These are phyloP conservation scores for Synanthedon andrenaeformis DNA, from an alignment of 2,888 invertebrate species.

Conservation along the genomic window DNA sequence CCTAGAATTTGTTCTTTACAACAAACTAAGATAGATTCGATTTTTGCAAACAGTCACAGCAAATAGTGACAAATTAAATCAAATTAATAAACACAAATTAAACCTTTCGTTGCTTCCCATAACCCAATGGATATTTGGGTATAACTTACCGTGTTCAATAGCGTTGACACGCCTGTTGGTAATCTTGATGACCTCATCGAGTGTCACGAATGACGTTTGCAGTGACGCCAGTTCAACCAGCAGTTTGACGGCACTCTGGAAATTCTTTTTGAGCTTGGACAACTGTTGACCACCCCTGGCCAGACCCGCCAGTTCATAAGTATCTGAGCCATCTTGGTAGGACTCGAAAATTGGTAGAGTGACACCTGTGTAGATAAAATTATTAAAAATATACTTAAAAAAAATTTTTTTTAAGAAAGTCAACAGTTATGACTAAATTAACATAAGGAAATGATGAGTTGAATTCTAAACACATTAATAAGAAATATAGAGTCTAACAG, in stretches of 20 bases:
- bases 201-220: constrained; percentile 97
- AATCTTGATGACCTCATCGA: constrained; percentile 99
- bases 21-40: no score
- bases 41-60: no score
- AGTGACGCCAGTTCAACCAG: constrained; percentile 97
- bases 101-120: no score
- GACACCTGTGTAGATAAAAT: constrained; percentile 75
- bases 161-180: constrained; percentile 99
- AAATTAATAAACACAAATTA: no score
- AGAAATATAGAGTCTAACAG: no score
- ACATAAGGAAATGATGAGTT: background rate
- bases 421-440: background rate
- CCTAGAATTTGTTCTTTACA: no score
- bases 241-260: constrained; percentile 94
- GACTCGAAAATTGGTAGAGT: constrained; percentile 95
- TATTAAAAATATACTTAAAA: background rate
- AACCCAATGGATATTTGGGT: no score
- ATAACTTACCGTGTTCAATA: constrained; percentile 89
- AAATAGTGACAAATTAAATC: no score
- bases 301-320: constrained; percentile 95
- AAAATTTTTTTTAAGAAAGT: constrained; percentile 2
- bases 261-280: constrained; percentile 97
- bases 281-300: constrained; percentile 98
- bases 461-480: no score
- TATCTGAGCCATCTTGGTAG: constrained; percentile 94